Evolutionary conservation across 2,113 vertebrate species (phyloP).

Genomic region (Phrynosoma blainvillii): DNA sequence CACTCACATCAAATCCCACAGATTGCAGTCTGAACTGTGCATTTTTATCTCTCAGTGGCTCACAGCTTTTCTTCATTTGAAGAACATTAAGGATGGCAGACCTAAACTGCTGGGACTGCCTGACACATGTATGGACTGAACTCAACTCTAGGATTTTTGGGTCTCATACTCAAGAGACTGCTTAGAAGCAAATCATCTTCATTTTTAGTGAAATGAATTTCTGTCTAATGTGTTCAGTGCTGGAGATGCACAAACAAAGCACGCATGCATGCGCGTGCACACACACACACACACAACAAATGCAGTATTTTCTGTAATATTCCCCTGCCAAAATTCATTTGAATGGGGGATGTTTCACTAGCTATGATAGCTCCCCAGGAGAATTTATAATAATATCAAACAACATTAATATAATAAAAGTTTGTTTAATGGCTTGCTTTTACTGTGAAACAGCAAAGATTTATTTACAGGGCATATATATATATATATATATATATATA

Average conservation of each 20-base stretch:
- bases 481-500: background rate
- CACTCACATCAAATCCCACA: slow-evolving; percentile 37
- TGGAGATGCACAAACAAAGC: background rate
- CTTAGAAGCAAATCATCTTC: background rate
- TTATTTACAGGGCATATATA: slow-evolving; percentile 15
- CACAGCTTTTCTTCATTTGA: slow-evolving; percentile 50
- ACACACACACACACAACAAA: background rate
- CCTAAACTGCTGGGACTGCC: background rate
- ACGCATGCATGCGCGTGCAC: background rate
- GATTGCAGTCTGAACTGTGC: slow-evolving; percentile 33
- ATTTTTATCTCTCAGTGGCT: slow-evolving; percentile 56
- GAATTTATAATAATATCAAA: slow-evolving; percentile 18
- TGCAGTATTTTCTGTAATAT: background rate
- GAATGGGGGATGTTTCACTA: background rate
- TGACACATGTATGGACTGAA: background rate
- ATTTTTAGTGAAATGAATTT: slow-evolving; percentile 11
- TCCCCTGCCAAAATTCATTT: slow-evolving; percentile 6
- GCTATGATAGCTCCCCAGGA: slow-evolving; percentile 6
- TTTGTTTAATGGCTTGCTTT: slow-evolving; percentile 35
- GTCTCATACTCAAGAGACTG: background rate
- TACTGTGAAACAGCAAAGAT: slow-evolving; percentile 14
- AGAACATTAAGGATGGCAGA: slow-evolving; percentile 40
- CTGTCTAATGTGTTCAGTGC: background rate
- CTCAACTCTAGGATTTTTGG: background rate
- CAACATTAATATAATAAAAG: slow-evolving; percentile 22